These are phyloP conservation scores for Agrenia bidenticulata DNA, from an alignment of 2,888 invertebrate genomes.

Conservation along the genomic window DNA sequence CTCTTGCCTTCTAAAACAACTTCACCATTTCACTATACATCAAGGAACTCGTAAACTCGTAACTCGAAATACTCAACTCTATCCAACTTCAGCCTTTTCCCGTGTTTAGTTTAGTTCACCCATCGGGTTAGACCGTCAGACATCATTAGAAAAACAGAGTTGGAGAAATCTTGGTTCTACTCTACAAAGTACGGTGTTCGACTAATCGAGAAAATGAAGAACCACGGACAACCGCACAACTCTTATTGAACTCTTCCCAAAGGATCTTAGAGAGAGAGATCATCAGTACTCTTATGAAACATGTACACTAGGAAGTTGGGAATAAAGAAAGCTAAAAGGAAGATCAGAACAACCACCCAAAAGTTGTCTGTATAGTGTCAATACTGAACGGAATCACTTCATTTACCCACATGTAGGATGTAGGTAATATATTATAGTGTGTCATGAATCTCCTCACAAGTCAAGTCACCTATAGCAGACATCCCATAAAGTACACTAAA, in stretches of 20 bases:
- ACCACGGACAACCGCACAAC: background rate
- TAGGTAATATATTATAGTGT: background rate
- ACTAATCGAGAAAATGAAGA: constrained; percentile 8
- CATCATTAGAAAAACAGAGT: constrained; percentile 10
- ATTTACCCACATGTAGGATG: no score
- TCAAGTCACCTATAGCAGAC: background rate
- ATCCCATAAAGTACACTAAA: background rate
- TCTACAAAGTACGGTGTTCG: constrained; percentile 4
- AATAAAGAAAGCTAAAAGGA: no score
- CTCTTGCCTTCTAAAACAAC: background rate
- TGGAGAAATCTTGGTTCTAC: background rate
- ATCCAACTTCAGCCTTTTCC: background rate
- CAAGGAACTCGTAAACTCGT: background rate
- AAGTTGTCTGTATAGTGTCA: no score
- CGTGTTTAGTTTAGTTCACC: background rate
- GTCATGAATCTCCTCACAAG: background rate
- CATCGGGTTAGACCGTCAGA: background rate
- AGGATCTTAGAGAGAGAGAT: no score
- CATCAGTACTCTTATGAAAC: no score
- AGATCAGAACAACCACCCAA: no score
- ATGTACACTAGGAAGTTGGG: no score
- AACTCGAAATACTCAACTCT: background rate
- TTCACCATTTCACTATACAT: constrained; percentile 1
- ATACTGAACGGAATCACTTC: no score
- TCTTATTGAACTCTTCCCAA: no score